Conservation (phyloP, 2,113 vertebrate genomes). For the Elgaria multicarinata region DNA sequence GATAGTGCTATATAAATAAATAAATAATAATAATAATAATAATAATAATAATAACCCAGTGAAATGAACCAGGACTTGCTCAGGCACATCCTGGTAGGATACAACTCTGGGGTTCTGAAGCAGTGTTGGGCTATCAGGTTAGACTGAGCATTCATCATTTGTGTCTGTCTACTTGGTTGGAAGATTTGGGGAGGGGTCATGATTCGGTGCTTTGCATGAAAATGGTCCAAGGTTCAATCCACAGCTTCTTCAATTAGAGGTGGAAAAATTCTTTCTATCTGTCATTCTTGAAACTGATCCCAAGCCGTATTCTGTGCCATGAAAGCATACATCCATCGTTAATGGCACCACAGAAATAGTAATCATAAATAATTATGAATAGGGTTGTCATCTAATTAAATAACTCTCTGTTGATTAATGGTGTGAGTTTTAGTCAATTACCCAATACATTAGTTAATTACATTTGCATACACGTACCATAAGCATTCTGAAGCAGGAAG, state of each 20-base stretch:
- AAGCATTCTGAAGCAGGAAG: neutral
- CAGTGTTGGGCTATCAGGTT: neutral
- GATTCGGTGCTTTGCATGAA: too few relatives aligned
- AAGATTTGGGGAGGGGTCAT: too few relatives aligned
- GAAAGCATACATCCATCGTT: neutral
- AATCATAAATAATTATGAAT: neutral
- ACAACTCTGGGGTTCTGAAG: neutral
- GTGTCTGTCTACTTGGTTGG: too few relatives aligned
- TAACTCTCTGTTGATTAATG: neutral
- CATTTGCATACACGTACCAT: neutral
- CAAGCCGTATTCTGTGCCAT: neutral
- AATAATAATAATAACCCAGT: too few relatives aligned
- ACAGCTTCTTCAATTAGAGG: too few relatives aligned
- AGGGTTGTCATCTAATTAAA: neutral
- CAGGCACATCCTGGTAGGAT: neutral
- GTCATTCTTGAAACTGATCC: neutral
- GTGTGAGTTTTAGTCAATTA: neutral
- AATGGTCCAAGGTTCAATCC: too few relatives aligned
- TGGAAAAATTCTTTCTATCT: too few relatives aligned
- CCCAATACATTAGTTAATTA: conserved; percentile 11
- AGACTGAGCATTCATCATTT: neutral
- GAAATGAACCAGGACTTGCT: neutral
- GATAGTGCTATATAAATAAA: too few relatives aligned
- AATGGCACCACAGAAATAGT: neutral
- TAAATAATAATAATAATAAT: too few relatives aligned